A percentile compares a stretch with the other conserved stretches of the same genome.
Evolutionary conservation across 2,888 invertebrate genomes (phyloP).

Genomic region (Nysson spinosus): DNA sequence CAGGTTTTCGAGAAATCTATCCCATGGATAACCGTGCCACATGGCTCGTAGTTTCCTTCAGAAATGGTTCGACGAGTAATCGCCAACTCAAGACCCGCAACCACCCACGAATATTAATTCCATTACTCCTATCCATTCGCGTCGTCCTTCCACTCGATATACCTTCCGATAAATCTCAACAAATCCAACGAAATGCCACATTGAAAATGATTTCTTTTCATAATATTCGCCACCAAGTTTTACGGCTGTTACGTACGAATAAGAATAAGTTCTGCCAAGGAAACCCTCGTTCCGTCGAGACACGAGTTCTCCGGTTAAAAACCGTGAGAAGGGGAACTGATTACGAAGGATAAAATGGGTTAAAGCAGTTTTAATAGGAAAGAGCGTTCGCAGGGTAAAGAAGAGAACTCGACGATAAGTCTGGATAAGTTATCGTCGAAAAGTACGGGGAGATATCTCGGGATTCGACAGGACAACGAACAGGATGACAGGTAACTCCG

Average conservation of each 20-base stretch:
- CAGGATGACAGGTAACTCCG: conserved; percentile 24
- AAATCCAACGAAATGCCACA: background rate
- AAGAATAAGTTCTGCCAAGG: too few relatives aligned
- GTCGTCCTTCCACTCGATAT: background rate
- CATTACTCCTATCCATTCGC: conserved; percentile 3
- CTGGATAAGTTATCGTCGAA: too few relatives aligned
- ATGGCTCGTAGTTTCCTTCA: conserved; percentile 10
- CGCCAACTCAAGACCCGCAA: conserved; percentile 19
- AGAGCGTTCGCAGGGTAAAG: too few relatives aligned
- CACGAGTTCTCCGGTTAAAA: too few relatives aligned
- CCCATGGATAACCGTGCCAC: background rate
- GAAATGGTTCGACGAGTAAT: conserved; percentile 35
- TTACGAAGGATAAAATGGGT: too few relatives aligned
- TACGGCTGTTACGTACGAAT: too few relatives aligned
- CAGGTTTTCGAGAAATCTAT: conserved; percentile 20
- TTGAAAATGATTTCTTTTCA: too few relatives aligned
- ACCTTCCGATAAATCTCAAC: conserved; percentile 13
- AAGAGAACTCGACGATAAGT: background rate
- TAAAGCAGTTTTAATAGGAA: too few relatives aligned
- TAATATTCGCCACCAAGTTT: too few relatives aligned
- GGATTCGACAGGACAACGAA: conserved; percentile 31
- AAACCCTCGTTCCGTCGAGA: too few relatives aligned
- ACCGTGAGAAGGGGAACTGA: too few relatives aligned
- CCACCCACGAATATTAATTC: conserved; percentile 45
- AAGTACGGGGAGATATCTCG: conserved; percentile 47